These are phyloP conservation scores for Halcyon smyrnensis DNA, from an alignment of 2,797 vertebrate species.

Conservation along the genomic window DNA sequence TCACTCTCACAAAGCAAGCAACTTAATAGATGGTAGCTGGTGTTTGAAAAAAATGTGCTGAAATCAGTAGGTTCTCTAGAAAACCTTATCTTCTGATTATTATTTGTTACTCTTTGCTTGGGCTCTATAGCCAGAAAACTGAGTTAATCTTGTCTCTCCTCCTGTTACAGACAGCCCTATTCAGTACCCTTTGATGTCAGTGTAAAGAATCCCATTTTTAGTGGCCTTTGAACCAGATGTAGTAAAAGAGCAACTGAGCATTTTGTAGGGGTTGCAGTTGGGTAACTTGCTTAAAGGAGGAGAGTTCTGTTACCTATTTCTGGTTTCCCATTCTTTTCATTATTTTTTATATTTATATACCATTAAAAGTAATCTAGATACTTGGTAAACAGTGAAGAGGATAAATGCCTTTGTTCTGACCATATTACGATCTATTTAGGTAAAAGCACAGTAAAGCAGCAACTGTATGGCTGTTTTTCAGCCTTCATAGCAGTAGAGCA, in stretches of 20 bases:
- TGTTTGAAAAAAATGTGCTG: conserved; percentile 34
- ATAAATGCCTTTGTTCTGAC: not conserved
- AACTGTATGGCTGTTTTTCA: conserved; percentile 28
- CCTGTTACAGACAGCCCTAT: conserved; percentile 13
- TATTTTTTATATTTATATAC: not conserved
- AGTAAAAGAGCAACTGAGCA: conserved; percentile 54
- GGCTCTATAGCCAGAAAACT: conserved; percentile 29
- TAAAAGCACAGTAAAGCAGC: not conserved
- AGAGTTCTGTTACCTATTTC: not conserved
- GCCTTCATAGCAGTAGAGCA: not conserved
- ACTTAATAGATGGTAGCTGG: not conserved
- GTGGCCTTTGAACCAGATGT: conserved; percentile 68
- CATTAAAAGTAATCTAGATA: not conserved
- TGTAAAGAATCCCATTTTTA: conserved; percentile 64
- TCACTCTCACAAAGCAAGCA: not conserved
- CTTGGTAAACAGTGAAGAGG: not conserved
- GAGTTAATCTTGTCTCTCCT: conserved; percentile 42
- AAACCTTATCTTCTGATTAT: conserved; percentile 34
- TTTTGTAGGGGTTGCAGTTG: conserved; percentile 5
- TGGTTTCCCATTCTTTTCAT: not conserved
- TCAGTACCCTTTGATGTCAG: conserved; percentile 59
- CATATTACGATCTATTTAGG: not conserved
- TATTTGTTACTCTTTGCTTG: conserved; percentile 50
- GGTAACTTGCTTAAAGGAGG: conserved; percentile 21
- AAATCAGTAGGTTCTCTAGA: conserved; percentile 32